Evolutionary conservation across 1,140 invertebrate genomes (phyloP).

Genomic region (Drosophila pseudoananassae): DNA sequence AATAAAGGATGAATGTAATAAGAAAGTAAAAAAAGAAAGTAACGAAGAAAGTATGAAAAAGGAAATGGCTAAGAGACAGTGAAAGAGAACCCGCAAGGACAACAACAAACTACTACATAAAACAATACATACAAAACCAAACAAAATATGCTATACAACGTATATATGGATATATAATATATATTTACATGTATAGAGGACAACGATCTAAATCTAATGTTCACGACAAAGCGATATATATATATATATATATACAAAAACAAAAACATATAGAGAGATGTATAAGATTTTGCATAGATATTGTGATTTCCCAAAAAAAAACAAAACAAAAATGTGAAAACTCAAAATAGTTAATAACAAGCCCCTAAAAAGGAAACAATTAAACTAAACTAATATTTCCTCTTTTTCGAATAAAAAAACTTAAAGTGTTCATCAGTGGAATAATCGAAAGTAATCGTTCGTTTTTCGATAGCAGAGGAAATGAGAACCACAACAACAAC

Average conservation of each 20-base stretch:
- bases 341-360: constrained; percentile 59
- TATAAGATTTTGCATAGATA: constrained; percentile 76
- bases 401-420: constrained; percentile 34
- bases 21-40: constrained; percentile 1
- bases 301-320: constrained; percentile 64
- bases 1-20: constrained; percentile 14
- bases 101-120: constrained; percentile 24
- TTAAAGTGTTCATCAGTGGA: constrained; percentile 41
- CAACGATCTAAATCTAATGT: constrained; percentile 69
- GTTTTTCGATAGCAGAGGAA: constrained; percentile 9
- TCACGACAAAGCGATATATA: constrained; percentile 59
- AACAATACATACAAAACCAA: constrained; percentile 34
- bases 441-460: constrained; percentile 26
- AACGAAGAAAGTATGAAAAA: constrained; percentile 4
- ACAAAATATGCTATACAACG: constrained; percentile 46
- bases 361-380: constrained; percentile 12
- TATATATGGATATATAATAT: constrained; percentile 54
- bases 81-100: constrained; percentile 10
- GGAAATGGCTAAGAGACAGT: background rate
- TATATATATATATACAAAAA: constrained; percentile 38
- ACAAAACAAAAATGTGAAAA: constrained; percentile 40
- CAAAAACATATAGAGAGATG: constrained; percentile 53
- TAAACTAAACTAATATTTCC: constrained; percentile 40
- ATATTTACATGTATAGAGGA: constrained; percentile 71
- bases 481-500: constrained; percentile 12